Conservation (phyloP, 2,797 vertebrate species). For the Micromesistius poutassou region DNA sequence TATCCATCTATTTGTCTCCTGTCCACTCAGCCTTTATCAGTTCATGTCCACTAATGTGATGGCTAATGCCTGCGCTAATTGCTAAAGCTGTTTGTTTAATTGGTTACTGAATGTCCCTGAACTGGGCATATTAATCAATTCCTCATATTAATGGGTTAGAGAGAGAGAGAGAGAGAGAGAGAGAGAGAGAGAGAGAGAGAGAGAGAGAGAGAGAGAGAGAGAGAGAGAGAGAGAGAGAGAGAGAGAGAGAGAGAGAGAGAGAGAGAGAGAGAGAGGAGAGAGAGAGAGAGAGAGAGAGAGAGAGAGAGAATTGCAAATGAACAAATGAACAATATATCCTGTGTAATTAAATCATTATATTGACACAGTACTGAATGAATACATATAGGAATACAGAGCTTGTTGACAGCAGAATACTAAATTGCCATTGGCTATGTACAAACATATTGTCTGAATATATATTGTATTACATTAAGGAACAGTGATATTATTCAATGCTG, state of each 20-base stretch:
- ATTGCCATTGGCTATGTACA: not conserved
- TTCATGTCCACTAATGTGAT: not conserved
- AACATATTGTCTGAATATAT: not conserved
- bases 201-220: not conserved
- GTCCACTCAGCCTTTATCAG: not conserved
- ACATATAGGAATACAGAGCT: not conserved
- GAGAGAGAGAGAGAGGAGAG: no score
- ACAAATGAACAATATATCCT: no score
- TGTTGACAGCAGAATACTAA: not conserved
- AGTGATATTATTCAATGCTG: not conserved
- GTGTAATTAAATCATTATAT: no score
- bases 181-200: conserved; percentile 17
- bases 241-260: not conserved
- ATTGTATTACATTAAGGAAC: not conserved
- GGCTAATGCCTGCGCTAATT: not conserved
- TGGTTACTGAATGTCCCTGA: not conserved
- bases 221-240: conserved; percentile 27
- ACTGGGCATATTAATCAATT: not conserved
- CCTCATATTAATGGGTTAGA: no score
- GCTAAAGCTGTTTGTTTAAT: not conserved
- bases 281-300: no score
- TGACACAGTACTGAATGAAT: no score
- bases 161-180: no score
- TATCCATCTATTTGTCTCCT: not conserved
- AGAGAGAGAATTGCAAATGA: no score